A percentile compares a stretch with the other conserved stretches of the same genome.
phyloP scores from a whole-genome alignment of 1,140 invertebrate species.

The Neuroterus valhalla region DNA sequence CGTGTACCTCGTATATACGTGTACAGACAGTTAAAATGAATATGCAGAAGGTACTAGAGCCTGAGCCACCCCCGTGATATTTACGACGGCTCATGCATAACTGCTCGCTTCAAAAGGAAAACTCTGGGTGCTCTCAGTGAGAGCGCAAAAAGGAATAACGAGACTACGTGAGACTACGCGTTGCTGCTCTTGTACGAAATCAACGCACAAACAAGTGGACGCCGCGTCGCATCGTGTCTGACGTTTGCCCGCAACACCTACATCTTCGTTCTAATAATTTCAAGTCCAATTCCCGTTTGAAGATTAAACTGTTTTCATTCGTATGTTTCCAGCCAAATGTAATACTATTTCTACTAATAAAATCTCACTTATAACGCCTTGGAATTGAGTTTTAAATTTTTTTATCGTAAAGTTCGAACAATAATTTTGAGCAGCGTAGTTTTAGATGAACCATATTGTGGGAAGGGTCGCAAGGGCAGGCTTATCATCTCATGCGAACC shows the following conservation, averaged over 20 bases:
- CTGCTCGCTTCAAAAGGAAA: constrained; percentile 36
- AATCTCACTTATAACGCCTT: no score
- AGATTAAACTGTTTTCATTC: no score
- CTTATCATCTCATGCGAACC: no score
- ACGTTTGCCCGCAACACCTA: not conserved
- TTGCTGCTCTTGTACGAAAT: constrained; percentile 1
- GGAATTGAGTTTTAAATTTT: no score
- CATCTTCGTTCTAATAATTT: not conserved
- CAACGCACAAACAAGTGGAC: not conserved
- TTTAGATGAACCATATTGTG: no score
- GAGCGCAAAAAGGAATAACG: constrained; percentile 7
- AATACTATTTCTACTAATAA: no score
- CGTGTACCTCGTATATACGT: constrained; percentile 31
- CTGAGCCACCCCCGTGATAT: constrained; percentile 36
- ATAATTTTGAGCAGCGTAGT: no score
- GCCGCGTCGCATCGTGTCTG: not conserved
- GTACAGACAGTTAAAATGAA: constrained; percentile 40
- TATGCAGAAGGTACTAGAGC: constrained; percentile 39
- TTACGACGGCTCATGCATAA: constrained; percentile 40
- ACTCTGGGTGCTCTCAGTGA: constrained; percentile 26
- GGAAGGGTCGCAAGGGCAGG: no score
- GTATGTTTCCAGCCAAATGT: no score
- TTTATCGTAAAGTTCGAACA: no score
- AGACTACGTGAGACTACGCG: not conserved
- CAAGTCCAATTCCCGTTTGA: no score